Evolutionary conservation across 2,888 invertebrate genomes (phyloP), one percentile per base, ranked within the genome.

Genomic region (Eupeodes luniger): DNA sequence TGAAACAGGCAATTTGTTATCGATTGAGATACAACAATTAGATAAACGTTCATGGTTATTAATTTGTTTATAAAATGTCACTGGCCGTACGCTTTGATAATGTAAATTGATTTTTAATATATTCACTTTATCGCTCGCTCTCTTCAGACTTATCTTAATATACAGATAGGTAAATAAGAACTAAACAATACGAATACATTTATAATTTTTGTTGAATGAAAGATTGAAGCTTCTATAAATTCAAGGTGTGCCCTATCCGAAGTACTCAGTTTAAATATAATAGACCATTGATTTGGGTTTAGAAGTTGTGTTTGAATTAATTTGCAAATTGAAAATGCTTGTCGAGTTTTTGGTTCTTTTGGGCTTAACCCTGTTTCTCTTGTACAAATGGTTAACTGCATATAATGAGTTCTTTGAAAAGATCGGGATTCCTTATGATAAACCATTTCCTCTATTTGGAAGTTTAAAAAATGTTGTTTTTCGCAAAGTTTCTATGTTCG

Each of bases 401-500:
- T 90, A 90, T n/a, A 90, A 90, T 88, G 89, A 91, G 55, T 91
- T 83, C 66, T 92, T 92, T 74, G 81, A 91, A 72, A 90, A 92
- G 2, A 90, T 89, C 0, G 91, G 91, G 10, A 86, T 92, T 16
- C 90, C 90, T 0, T 89, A 69, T 64, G 79, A 64, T 9, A 90
- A 90, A 55, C 89, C 90, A 9, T 40, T 34, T 1, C 89, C 91
- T 1, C 69, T 91, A 44, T 90, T 92, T 10, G 92, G 92, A 12
- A 91, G 90, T 86, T 90, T 91, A 80, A 76, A 69, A 5, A 70
- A 90, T 49, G 83, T 92, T 85, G 80, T 91, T 0, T 66, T 92
- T 0, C 82, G 90, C 2, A 94, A 94, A n/a, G 93, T 94, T 90
- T 95, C 95, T 0, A 92, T 95, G 53, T 91, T 92, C 5, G 93